These are phyloP conservation scores for Pecten maximus DNA, from an alignment of 2,888 invertebrate genomes.

Conservation along the genomic window DNA sequence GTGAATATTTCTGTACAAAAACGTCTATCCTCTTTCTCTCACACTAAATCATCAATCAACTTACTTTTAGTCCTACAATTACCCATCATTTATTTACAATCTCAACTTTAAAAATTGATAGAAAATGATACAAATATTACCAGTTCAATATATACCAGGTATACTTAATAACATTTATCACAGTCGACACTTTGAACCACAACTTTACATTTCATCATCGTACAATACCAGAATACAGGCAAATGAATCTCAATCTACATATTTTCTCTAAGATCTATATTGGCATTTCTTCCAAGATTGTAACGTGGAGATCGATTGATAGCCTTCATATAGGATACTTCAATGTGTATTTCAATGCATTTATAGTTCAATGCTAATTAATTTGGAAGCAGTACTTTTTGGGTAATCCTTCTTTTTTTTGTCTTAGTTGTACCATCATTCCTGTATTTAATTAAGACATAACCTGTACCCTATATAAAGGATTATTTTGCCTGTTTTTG, in stretches of 20 bases:
- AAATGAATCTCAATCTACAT: not conserved
- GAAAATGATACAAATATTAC: not conserved
- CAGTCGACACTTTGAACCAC: not conserved
- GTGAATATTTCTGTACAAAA: not conserved
- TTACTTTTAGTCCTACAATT: not conserved
- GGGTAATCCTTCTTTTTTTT: no score
- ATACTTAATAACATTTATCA: not conserved
- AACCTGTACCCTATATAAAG: no score
- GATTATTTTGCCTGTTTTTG: no score
- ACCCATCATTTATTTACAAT: not conserved
- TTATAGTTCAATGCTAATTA: no score
- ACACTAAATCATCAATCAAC: not conserved
- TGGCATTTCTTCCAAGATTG: no score
- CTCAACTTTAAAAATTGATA: not conserved
- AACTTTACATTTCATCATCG: not conserved
- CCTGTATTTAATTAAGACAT: no score
- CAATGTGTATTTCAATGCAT: no score
- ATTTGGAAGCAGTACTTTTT: no score
- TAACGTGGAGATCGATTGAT: no score
- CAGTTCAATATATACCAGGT: not conserved
- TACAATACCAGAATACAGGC: not conserved
- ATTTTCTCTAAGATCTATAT: no score
- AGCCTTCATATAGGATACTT: no score
- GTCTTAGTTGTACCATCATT: no score
- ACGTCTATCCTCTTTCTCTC: not conserved